These are phyloP conservation scores for Sander lucioperca DNA, from an alignment of 2,113 vertebrate species.

Conservation along the genomic window DNA sequence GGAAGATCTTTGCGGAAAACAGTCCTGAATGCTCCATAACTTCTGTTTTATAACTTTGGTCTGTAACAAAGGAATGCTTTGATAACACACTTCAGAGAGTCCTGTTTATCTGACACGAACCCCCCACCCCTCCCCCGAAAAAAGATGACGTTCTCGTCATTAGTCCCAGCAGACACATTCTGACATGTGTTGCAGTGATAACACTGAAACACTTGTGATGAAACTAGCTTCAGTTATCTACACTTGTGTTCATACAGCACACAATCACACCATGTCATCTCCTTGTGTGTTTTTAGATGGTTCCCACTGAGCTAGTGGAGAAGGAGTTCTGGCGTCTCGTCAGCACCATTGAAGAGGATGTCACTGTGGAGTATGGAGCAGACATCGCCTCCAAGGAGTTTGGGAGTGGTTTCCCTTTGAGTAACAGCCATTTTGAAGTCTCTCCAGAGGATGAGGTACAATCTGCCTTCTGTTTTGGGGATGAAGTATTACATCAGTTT, in stretches of 20 bases:
- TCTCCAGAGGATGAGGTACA: slow-evolving; percentile 93
- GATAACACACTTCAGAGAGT: not conserved
- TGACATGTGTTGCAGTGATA: not conserved
- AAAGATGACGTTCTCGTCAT: not conserved
- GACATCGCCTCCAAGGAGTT: slow-evolving; percentile 99
- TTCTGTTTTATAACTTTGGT: slow-evolving; percentile 16
- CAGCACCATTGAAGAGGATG: slow-evolving; percentile 97
- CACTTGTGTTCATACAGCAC: not conserved
- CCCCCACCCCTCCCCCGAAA: too few relatives aligned
- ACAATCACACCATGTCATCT: too few relatives aligned
- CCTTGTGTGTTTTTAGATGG: slow-evolving; percentile 87
- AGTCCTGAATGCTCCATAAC: not conserved
- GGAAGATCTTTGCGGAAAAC: not conserved
- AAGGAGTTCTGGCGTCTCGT: slow-evolving; percentile 99
- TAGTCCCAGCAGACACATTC: not conserved
- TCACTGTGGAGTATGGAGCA: slow-evolving; percentile 97
- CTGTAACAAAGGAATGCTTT: slow-evolving; percentile 39
- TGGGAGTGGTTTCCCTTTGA: slow-evolving; percentile 96
- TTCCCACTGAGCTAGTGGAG: slow-evolving; percentile 97
- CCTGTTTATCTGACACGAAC: not conserved
- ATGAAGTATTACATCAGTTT: not conserved
- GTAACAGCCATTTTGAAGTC: slow-evolving; percentile 90
- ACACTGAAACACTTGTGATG: not conserved
- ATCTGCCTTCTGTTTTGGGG: not conserved
- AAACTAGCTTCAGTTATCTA: not conserved